Evolutionary conservation across 2,888 invertebrate genomes (phyloP), one percentile per base, ranked within the genome.

Genomic region (Andrena bucephala): DNA sequence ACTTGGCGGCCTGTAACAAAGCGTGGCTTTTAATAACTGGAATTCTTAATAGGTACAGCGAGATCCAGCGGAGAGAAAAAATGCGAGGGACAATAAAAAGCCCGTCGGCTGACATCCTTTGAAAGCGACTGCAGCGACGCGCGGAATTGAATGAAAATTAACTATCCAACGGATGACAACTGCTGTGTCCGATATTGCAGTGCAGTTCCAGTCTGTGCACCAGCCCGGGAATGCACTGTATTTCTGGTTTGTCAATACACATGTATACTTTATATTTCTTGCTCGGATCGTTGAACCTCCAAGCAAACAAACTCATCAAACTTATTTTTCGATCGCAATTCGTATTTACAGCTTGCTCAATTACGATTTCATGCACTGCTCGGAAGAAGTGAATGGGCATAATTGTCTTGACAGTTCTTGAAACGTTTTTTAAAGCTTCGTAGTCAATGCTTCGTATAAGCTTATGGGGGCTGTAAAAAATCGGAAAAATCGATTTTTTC

Each of bases 61-160:
- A 10, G 48, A 62, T 71, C 5, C 48, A 16, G 50, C 50, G 8
- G 29, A 50, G 29, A 50, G 20, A 10, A 33, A 59, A 69, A 54
- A 13, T 48, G 20, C 7, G 8, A 24, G n/a, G 42, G 20, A 73
- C 33, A 67, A 50, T 48, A 59, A 76, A 54, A 66, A 27, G 6
- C 10, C 24, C 13, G 74, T 66, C 42, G 65, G 31, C 33, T n/a
- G 42, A 54, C 13, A 74, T 66, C 57, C 57, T 81, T 68, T 66
- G 29, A 66, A 29, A 54, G 48, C 33, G 78, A 52, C 75, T 52
- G 62, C 67, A 59, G 75, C 57, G 52, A 70, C 76, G 76, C 85
- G 83, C 77, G 84, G 84, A 90, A 89, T 90, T 90, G 86, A 92
- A 92, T 92, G 88, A 89, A 91, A 92, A 92, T 92, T 92, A 92